Evolutionary conservation across 2,888 invertebrate species (phyloP), one percentile per base, ranked within the genome.

Genomic region (Xanthorhoe designata): DNA sequence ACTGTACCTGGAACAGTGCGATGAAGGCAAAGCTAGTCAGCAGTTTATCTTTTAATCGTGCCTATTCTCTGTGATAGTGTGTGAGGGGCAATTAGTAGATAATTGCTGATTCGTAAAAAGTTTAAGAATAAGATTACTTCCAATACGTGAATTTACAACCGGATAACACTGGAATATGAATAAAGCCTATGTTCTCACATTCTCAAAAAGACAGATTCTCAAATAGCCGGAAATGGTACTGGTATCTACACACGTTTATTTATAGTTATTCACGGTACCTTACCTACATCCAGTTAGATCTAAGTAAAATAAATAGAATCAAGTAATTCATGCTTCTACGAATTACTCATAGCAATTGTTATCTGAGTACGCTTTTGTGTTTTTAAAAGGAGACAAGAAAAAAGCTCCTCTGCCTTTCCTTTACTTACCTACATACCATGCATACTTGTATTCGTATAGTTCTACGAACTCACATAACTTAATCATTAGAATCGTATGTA

Each of bases 1-100:
- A 1, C 73, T 93, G 7, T 88, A 87, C 64, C 68, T 91, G 18
- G 85, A 89, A 32, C 85, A 84, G 56, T 94, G 94, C 62, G 86
- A 92, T 64, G 84, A 84, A 17, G 82, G 85, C 8, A 90, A 90
- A 72, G 70, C 81, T 17, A 92, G 87, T 72, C 94, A 94, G 69
- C 90, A 88, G 55, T 94, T 93, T 74, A 80, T 79, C 9, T 80
- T 88, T 70, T 89, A 87, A 84, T 57, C 59, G 75, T 78, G 73
- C 71, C 75, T 77, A 64, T 55, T 63, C 61, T 64, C 74, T 74
- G 74, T 74, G 74, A 74, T 72, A 59, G 56, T 67, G 50, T 55
- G 47, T 45, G 7, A 24, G 13, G 32, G 29, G 61, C 56, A 66
- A 52, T 58, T 59, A 13, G 9, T n/a, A n/a, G n/a, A n/a, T 38